Percentiles rank a stretch among this genome's conserved stretches.
Evolutionary conservation across 2,113 vertebrate species (phyloP).

Genomic region (Lonchura striata): DNA sequence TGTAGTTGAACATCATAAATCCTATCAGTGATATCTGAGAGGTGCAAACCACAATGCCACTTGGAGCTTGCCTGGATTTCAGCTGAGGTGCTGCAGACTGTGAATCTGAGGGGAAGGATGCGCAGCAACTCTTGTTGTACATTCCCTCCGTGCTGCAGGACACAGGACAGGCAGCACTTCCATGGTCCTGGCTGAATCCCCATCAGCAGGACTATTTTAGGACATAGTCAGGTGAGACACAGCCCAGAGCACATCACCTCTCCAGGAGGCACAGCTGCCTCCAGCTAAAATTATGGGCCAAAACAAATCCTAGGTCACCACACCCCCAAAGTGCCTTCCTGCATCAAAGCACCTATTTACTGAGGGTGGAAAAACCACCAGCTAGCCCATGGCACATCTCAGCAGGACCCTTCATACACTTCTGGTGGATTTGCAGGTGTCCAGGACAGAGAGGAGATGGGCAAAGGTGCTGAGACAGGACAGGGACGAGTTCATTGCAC

Average conservation of each 20-base stretch:
- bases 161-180: background rate
- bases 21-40: background rate
- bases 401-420: background rate
- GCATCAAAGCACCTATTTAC: background rate
- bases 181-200: background rate
- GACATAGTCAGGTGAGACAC: background rate
- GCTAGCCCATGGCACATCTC: background rate
- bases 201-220: background rate
- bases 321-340: background rate
- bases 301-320: background rate
- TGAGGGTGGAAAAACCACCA: background rate
- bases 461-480: background rate
- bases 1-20: background rate
- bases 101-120: background rate
- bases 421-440: background rate
- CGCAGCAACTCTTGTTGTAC: background rate
- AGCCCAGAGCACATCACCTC: background rate
- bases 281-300: background rate
- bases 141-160: background rate
- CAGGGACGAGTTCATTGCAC: rapidly evolving
- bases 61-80: background rate
- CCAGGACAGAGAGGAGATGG: background rate
- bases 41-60: background rate
- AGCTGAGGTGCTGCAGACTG: background rate
- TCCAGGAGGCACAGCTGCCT: background rate